These are phyloP conservation scores for Tribolium freemani DNA, from an alignment of 2,888 invertebrate species.

Conservation along the genomic window DNA sequence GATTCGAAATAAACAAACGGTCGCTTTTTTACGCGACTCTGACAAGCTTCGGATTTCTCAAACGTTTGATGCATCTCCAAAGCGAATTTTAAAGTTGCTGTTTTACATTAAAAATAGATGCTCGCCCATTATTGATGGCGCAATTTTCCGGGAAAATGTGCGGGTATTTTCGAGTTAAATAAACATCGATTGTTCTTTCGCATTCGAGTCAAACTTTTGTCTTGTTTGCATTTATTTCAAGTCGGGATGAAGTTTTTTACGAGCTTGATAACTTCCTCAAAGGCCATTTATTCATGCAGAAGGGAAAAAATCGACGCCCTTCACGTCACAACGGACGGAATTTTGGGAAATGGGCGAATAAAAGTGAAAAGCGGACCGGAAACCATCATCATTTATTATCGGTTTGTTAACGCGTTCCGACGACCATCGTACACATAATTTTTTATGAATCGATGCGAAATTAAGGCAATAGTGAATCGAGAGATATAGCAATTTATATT, in stretches of 20 bases:
- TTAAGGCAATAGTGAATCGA: neutral
- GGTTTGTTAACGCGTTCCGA: conserved; percentile 6
- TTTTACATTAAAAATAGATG: conserved; percentile 4
- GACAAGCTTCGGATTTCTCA: conserved; percentile 8
- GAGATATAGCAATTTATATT: neutral
- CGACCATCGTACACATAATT: neutral
- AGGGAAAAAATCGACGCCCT: conserved; percentile 9
- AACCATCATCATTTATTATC: conserved; percentile 2
- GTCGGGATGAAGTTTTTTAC: conserved; percentile 1
- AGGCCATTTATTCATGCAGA: conserved; percentile 25
- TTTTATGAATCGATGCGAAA: neutral
- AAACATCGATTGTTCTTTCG: neutral
- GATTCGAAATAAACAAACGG: conserved; percentile 11
- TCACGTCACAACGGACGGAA: conserved; percentile 16
- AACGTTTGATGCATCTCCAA: conserved; percentile 13
- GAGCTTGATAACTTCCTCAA: conserved; percentile 19
- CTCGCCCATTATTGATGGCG: neutral
- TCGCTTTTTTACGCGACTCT: neutral
- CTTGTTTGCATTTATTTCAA: neutral
- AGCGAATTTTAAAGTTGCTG: conserved; percentile 30
- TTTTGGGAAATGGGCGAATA: conserved; percentile 2
- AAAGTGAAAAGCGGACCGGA: conserved; percentile 6
- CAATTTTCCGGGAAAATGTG: neutral
- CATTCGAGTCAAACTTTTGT: neutral
- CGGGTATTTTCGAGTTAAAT: neutral